Conservation (phyloP, 2,797 vertebrate species). For the Nyctalus aviator region DNA sequence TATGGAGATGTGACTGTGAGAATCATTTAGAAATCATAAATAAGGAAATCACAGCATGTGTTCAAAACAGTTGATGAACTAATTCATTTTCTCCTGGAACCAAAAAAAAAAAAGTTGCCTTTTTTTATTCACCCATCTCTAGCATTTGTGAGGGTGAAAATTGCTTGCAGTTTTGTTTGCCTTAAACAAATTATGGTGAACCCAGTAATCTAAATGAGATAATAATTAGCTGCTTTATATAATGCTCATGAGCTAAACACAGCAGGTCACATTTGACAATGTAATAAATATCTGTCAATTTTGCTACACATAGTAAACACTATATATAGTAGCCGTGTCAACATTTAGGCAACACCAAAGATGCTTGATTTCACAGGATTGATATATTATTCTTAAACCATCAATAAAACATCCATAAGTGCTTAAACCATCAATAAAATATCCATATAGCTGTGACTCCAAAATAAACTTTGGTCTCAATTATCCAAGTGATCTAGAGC, state of each 20-base stretch:
- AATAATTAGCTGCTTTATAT: conserved; percentile 21
- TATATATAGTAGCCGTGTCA: conserved; percentile 5
- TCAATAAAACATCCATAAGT: conserved; percentile 25
- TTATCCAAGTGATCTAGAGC: background rate
- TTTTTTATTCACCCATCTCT: background rate
- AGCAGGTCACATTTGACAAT: conserved; percentile 44
- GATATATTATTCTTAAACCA: conserved; percentile 8
- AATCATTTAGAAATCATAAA: background rate
- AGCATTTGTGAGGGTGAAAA: background rate
- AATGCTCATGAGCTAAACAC: background rate
- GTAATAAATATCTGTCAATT: conserved; percentile 49
- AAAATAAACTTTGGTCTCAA: conserved; percentile 46
- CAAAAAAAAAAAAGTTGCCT: background rate
- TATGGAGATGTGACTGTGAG: background rate
- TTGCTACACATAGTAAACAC: background rate
- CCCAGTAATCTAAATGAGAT: conserved; percentile 29
- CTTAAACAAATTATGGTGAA: conserved; percentile 41
- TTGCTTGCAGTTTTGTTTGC: conserved; percentile 50
- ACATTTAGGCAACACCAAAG: conserved; percentile 32
- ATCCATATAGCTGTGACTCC: background rate
- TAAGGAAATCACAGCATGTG: conserved; percentile 11
- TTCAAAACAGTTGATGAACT: conserved; percentile 50
- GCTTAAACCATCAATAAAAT: conserved; percentile 13
- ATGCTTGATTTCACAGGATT: background rate
- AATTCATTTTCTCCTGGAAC: conserved; percentile 40